Evolutionary conservation across 2,888 invertebrate species (phyloP).

Genomic region (Drosophila atripex): DNA sequence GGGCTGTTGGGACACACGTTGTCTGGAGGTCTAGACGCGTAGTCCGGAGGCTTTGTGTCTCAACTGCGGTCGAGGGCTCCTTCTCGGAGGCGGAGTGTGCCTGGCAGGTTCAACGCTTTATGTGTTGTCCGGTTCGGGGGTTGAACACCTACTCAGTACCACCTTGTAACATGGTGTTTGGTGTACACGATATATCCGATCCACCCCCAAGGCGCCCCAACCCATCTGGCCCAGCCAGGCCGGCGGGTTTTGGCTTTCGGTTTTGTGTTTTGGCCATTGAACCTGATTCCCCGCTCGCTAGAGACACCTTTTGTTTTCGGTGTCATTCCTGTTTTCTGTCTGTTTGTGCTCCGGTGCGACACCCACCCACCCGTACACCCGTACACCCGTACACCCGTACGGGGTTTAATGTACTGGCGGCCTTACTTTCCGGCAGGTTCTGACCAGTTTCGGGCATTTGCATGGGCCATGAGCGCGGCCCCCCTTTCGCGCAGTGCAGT

Average conservation of each 20-base stretch:
- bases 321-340: slow-evolving; percentile 9
- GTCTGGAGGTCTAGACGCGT: not conserved
- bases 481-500: not conserved
- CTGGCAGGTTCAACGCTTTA: slow-evolving; percentile 30
- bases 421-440: not conserved
- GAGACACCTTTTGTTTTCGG: slow-evolving; percentile 4
- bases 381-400: no score
- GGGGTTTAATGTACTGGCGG: slow-evolving; percentile 8
- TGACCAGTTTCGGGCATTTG: no score
- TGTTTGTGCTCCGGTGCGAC: slow-evolving; percentile 6
- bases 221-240: slow-evolving; percentile 47
- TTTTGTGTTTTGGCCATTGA: slow-evolving; percentile 42
- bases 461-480: no score
- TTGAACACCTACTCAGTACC: slow-evolving; percentile 25
- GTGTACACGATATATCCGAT: not conserved
- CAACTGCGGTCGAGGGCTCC: not conserved
- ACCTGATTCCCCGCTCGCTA: slow-evolving; percentile 8
- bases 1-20: not conserved
- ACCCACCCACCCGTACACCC: slow-evolving; percentile 6
- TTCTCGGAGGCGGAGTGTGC: slow-evolving; percentile 1
- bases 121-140: slow-evolving; percentile 28
- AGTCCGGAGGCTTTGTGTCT: not conserved
- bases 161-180: not conserved
- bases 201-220: slow-evolving; percentile 4
- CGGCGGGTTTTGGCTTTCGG: slow-evolving; percentile 54